Percentiles rank a stretch among this genome's conserved stretches.
These are phyloP conservation scores for Acanthiza pusilla DNA, from an alignment of 2,797 vertebrate genomes.

Conservation along the genomic window DNA sequence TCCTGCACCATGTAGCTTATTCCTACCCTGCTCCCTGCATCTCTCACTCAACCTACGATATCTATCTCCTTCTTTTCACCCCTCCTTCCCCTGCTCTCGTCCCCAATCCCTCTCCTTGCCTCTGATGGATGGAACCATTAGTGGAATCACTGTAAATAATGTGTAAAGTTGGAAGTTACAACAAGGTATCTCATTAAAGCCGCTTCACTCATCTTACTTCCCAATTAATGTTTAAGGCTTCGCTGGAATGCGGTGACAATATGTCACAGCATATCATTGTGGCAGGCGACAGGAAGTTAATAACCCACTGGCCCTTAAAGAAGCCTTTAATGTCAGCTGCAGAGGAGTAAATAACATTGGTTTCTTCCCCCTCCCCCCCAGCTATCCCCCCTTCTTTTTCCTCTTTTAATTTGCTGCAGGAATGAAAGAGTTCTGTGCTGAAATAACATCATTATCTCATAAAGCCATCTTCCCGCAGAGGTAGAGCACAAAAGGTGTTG, in stretches of 20 bases:
- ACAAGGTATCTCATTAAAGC: slow-evolving; percentile 84
- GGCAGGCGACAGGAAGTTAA: slow-evolving; percentile 72
- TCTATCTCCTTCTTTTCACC: background rate
- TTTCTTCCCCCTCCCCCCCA: background rate
- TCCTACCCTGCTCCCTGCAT: background rate
- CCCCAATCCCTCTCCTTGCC: background rate
- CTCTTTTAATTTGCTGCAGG: slow-evolving; percentile 45
- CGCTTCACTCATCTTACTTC: slow-evolving; percentile 77
- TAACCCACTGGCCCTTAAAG: slow-evolving; percentile 70
- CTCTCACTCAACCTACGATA: background rate
- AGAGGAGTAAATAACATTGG: slow-evolving; percentile 69
- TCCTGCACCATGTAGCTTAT: background rate
- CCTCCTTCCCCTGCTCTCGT: background rate
- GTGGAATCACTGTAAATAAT: slow-evolving; percentile 83
- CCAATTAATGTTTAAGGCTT: slow-evolving; percentile 82
- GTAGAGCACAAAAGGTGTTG: background rate
- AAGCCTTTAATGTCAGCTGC: slow-evolving; percentile 54
- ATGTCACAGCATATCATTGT: slow-evolving; percentile 67
- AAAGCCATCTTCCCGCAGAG: slow-evolving; percentile 16
- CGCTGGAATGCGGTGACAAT: slow-evolving; percentile 69
- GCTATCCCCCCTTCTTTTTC: background rate
- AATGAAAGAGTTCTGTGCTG: slow-evolving; percentile 41
- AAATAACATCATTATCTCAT: slow-evolving; percentile 68
- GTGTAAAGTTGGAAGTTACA: slow-evolving; percentile 80
- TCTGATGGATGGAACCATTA: slow-evolving; percentile 84